Percentiles rank a stretch among this genome's conserved stretches.
These are phyloP conservation scores for Orestias chungarensis DNA, from an alignment of 2,797 vertebrate genomes.

Conservation along the genomic window DNA sequence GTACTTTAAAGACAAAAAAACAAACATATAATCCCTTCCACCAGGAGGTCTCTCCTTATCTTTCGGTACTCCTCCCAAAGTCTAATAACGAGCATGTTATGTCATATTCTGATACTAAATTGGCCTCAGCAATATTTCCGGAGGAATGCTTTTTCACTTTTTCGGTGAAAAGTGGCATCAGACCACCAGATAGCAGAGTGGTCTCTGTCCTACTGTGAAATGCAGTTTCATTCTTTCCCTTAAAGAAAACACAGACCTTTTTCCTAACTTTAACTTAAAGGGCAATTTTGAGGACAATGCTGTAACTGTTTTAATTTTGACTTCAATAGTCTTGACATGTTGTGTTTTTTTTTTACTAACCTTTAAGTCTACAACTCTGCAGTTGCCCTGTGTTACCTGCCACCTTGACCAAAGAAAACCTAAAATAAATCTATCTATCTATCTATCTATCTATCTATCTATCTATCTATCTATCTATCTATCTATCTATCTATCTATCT, in stretches of 20 bases:
- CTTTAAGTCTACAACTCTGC: not conserved
- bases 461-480: no score
- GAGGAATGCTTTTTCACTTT: not conserved
- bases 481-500: no score
- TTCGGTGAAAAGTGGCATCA: not conserved
- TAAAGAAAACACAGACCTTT: not conserved
- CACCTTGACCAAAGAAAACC: not conserved
- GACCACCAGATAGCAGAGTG: not conserved
- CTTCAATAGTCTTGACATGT: not conserved
- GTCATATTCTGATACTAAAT: not conserved
- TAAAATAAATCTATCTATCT: no score
- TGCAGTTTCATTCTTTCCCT: not conserved
- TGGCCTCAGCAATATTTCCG: not conserved
- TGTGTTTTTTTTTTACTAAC: not conserved
- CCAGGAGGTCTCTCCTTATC: not conserved
- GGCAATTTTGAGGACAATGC: not conserved
- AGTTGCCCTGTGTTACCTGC: not conserved
- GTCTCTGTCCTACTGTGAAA: not conserved
- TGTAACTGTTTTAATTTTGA: not conserved
- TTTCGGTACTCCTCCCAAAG: not conserved
- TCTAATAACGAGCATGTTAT: slow-evolving; percentile 4
- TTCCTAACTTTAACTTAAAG: not conserved
- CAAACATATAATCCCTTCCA: not conserved
- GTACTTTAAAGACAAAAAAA: not conserved
- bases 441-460: no score